These are phyloP conservation scores for Psephotus haematonotus DNA, from an alignment of 2,113 vertebrate genomes.

Conservation along the genomic window DNA sequence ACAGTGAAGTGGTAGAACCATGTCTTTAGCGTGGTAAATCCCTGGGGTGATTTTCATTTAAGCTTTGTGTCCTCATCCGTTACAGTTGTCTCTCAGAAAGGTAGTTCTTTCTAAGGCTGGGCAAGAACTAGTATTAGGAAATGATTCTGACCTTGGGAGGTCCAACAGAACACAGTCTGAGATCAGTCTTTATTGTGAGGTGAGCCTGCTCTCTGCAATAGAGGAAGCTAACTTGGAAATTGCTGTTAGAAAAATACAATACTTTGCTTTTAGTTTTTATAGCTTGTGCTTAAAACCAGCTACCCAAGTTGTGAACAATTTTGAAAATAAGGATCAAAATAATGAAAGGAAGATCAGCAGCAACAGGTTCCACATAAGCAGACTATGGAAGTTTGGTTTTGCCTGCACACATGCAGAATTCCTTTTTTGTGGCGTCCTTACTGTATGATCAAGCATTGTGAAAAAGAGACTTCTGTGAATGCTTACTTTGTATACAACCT, in stretches of 20 bases:
- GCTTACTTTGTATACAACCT: background rate
- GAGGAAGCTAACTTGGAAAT: background rate
- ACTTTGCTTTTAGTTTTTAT: background rate
- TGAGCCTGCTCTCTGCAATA: background rate
- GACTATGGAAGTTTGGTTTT: background rate
- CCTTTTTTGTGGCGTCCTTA: background rate
- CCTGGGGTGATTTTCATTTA: background rate
- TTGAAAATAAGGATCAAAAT: background rate
- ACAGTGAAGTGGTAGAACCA: background rate
- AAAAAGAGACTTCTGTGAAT: background rate
- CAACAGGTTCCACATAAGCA: background rate
- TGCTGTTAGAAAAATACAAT: background rate
- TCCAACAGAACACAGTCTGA: background rate
- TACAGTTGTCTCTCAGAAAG: background rate
- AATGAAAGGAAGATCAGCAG: background rate
- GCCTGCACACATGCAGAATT: background rate
- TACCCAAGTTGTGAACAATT: background rate
- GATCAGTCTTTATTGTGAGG: background rate
- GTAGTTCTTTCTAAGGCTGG: background rate
- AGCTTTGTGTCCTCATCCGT: background rate
- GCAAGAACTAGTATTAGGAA: background rate
- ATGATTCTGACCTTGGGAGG: background rate
- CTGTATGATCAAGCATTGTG: background rate
- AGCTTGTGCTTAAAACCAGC: background rate
- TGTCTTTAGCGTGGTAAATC: background rate